Conservation (phyloP, 1,140 invertebrate genomes). For the Dolichoris vasculosae region DNA sequence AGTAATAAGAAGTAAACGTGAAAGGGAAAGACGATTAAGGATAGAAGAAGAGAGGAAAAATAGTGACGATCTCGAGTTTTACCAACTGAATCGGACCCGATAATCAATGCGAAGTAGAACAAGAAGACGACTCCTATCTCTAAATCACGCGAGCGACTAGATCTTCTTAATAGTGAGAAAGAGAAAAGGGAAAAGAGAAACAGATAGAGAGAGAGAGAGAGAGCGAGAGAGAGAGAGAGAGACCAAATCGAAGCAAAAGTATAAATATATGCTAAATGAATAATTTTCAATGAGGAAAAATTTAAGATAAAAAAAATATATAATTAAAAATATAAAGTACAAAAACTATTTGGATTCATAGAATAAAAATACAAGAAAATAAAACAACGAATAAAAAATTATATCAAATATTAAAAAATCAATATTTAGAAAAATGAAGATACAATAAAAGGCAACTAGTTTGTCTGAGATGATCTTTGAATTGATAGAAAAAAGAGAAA, state of each 20-base stretch:
- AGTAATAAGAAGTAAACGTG: no score
- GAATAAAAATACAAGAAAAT: neutral
- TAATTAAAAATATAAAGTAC: no score
- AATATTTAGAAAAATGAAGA: neutral
- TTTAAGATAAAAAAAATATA: no score
- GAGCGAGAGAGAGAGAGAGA: neutral
- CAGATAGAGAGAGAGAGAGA: neutral
- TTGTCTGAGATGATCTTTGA: slow-evolving; percentile 6
- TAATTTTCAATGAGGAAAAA: no score
- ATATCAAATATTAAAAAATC: neutral
- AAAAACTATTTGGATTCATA: no score
- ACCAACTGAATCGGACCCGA: slow-evolving; percentile 38
- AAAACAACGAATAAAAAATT: neutral
- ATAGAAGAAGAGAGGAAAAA: slow-evolving; percentile 4
- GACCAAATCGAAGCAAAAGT: neutral
- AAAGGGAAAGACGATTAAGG: neutral
- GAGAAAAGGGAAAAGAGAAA: neutral
- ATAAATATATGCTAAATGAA: no score
- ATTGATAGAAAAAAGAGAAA: slow-evolving; percentile 14
- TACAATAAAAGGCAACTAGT: slow-evolving; percentile 20
- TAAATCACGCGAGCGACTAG: neutral
- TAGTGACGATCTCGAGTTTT: slow-evolving; percentile 44
- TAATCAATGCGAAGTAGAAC: slow-evolving; percentile 40
- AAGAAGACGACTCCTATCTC: neutral
- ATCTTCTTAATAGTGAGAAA: neutral